Conservation (phyloP, 2,797 vertebrate genomes). For the Chiroxiphia lanceolata region DNA sequence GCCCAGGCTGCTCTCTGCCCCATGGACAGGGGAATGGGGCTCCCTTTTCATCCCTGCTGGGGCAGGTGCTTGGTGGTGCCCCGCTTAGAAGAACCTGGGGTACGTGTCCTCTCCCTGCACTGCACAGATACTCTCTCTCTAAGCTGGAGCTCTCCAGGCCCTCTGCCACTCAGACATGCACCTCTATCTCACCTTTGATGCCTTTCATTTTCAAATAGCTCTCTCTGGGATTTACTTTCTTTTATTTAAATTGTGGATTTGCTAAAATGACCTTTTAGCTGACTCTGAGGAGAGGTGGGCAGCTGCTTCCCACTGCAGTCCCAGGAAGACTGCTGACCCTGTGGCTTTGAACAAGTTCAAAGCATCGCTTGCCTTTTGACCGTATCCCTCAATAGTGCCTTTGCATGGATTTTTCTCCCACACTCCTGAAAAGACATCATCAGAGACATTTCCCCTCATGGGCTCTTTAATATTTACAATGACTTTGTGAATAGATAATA, state of each 20-base stretch:
- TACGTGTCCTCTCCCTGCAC: not conserved
- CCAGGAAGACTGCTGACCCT: not conserved
- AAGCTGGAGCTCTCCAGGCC: not conserved
- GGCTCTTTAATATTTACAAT: conserved; percentile 41
- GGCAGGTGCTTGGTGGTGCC: not conserved
- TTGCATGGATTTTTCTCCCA: conserved; percentile 29
- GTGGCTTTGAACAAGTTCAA: conserved; percentile 41
- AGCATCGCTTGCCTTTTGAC: conserved; percentile 3
- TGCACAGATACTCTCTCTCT: not conserved
- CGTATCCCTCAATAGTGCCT: not conserved
- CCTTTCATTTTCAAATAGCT: conserved; percentile 14
- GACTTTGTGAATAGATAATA: conserved; percentile 28
- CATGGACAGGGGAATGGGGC: rapidly evolving
- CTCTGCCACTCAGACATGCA: not conserved
- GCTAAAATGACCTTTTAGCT: conserved; percentile 14
- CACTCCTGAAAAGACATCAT: conserved; percentile 16
- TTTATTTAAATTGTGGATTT: not conserved
- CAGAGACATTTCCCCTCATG: conserved; percentile 11
- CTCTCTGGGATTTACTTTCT: not conserved
- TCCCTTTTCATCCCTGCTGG: not conserved
- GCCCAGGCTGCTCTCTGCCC: not conserved
- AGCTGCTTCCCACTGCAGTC: not conserved
- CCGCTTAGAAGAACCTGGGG: not conserved
- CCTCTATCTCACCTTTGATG: not conserved
- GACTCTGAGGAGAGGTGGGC: not conserved